Percentiles rank a stretch among this genome's conserved stretches.
Conservation (phyloP, 1,140 invertebrate genomes). For the Eumaeus atala region DNA sequence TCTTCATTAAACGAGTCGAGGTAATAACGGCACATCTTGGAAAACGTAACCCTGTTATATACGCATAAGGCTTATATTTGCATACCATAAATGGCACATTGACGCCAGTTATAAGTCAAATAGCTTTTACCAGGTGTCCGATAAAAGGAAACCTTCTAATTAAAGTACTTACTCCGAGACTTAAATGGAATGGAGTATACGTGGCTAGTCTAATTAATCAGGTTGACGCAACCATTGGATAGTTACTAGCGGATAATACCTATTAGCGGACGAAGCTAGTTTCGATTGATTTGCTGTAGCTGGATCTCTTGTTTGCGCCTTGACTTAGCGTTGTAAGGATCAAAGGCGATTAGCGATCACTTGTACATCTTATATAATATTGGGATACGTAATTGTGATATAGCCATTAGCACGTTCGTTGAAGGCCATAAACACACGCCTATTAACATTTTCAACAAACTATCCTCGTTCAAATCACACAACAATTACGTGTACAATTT, state of each 20-base stretch:
- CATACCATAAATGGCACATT: slow-evolving; percentile 18
- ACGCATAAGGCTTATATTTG: slow-evolving; percentile 42
- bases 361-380: slow-evolving; percentile 51
- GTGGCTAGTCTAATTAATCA: slow-evolving; percentile 67
- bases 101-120: slow-evolving; percentile 56
- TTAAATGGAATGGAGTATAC: slow-evolving; percentile 56
- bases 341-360: slow-evolving; percentile 51
- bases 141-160: slow-evolving; percentile 69
- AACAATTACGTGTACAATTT: neutral
- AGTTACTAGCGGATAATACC: slow-evolving; percentile 63
- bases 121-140: slow-evolving; percentile 63
- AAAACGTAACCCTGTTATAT: slow-evolving; percentile 24
- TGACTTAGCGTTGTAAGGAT: slow-evolving; percentile 60
- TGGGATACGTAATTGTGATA: slow-evolving; percentile 53
- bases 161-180: slow-evolving; percentile 57
- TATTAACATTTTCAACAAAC: slow-evolving; percentile 15
- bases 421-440: slow-evolving; percentile 19
- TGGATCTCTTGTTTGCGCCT: slow-evolving; percentile 51
- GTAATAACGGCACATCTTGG: slow-evolving; percentile 13
- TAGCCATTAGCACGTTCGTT: slow-evolving; percentile 46
- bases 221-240: slow-evolving; percentile 48
- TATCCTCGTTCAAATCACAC: slow-evolving; percentile 1
- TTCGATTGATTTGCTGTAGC: slow-evolving; percentile 60
- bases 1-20: slow-evolving; percentile 43
- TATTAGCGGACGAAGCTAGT: slow-evolving; percentile 59